These are phyloP conservation scores for Sinocyclocheilus rhinocerous DNA, from an alignment of 2,113 vertebrate genomes.

Conservation along the genomic window DNA sequence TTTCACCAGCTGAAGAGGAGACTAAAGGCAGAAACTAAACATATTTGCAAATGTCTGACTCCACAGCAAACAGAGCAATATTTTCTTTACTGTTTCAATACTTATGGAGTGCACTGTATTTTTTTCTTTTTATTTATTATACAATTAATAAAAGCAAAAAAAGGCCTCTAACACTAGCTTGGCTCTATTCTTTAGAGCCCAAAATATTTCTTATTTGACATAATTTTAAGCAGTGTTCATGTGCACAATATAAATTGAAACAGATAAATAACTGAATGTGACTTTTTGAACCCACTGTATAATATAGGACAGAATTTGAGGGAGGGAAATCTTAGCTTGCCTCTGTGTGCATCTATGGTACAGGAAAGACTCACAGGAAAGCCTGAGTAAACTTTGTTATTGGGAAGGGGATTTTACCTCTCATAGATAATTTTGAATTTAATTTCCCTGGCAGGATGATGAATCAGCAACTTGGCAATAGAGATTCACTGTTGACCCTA, in stretches of 20 bases:
- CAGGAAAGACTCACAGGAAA: conserved; percentile 65
- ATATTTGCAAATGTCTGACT: no score
- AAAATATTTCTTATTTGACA: not conserved
- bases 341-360: not conserved
- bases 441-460: conserved; percentile 72
- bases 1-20: no score
- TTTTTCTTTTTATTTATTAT: no score
- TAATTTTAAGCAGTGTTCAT: not conserved
- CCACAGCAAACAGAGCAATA: no score
- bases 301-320: not conserved
- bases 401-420: conserved; percentile 60
- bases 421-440: conserved; percentile 67
- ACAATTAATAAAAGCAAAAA: no score
- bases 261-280: not conserved
- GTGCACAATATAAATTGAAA: not conserved
- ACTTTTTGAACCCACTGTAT: not conserved
- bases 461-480: conserved; percentile 63
- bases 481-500: not conserved
- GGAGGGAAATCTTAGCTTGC: not conserved
- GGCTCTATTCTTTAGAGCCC: not conserved
- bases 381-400: conserved; percentile 71
- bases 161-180: no score
- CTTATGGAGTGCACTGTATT: no score
- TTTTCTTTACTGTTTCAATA: no score
- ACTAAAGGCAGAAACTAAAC: no score